Evolutionary conservation across 1,140 invertebrate species (phyloP).

Genomic region (Brachionus manjavacas): DNA sequence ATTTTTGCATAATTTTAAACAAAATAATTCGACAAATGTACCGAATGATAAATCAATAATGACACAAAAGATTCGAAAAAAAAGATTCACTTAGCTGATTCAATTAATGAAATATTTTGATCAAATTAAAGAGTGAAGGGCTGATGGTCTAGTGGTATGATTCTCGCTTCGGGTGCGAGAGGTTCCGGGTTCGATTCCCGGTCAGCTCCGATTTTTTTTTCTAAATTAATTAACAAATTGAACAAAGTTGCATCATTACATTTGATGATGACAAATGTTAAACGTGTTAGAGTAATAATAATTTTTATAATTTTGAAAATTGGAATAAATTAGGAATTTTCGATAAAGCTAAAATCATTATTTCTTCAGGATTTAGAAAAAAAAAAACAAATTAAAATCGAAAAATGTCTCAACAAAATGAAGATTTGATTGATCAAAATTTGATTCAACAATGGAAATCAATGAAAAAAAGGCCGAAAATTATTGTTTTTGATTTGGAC

Average conservation of each 20-base stretch:
- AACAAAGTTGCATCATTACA: not conserved
- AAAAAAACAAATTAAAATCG: not conserved
- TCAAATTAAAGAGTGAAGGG: not conserved
- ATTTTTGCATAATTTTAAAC: too few relatives aligned
- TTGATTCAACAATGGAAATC: slow-evolving; percentile 26
- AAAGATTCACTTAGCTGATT: too few relatives aligned
- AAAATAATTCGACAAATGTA: too few relatives aligned
- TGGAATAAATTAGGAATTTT: not conserved
- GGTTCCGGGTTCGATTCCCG: not conserved
- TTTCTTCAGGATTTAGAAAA: not conserved
- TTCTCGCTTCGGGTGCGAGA: not conserved
- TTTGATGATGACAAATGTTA: not conserved
- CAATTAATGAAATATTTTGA: too few relatives aligned
- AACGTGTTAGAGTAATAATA: not conserved
- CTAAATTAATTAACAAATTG: not conserved
- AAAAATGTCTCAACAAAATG: slow-evolving; percentile 9
- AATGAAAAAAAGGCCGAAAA: slow-evolving; percentile 34
- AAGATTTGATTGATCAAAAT: not conserved
- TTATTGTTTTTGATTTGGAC: slow-evolving; percentile 40
- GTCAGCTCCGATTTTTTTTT: not conserved
- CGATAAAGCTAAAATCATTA: not conserved
- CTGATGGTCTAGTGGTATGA: not conserved
- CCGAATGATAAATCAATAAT: too few relatives aligned
- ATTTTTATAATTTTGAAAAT: not conserved
- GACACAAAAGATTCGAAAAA: too few relatives aligned